Evolutionary conservation across 2,888 invertebrate species (phyloP), one percentile per base, ranked within the genome.

Genomic region (Elegia similella): DNA sequence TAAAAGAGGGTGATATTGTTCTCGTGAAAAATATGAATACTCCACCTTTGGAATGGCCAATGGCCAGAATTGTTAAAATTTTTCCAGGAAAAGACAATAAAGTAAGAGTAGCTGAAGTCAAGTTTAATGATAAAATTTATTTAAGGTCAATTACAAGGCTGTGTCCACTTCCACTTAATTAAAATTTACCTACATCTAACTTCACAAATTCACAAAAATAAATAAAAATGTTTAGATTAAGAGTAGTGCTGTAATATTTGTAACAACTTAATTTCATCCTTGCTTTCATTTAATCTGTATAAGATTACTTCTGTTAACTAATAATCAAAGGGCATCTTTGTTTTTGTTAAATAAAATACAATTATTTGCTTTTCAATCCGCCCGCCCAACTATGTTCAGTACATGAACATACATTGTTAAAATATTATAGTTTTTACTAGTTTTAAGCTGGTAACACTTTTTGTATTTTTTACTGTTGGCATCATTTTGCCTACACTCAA

Each of bases 31-130:
- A 54, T 42, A 16, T 47, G 10, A 59, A 61, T n/a, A 42, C 50
- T 43, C 17, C 56, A 15, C 62, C 59, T n/a, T 42, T 62, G 10
- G 16, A 54, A 7, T 62, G 59, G 55, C 57, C 57, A 16, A 56
- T 59, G 57, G 59, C 56, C n/a, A 46, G 61, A 46, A 50, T 61
- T 17, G 38, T 43, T 10, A 59, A 57, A 12, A 48, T 56, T 3
- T 48, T 50, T 42, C 59, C 59, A 16, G 61, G 57, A 6, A 7
- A 13, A 15, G 58, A 57, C 44, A 56, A 52, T 34, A 56, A 23
- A 13, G 59, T 59, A 12, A 58, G 59, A 42, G 59, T 42, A 42
- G 42, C 42, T 13, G 42, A 13, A 42, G 15, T 42, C 6, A 42
- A 42, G 42, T 42, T 42, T 42, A 42, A 42, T 15, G 7, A 42